Percentiles rank a stretch among this genome's conserved stretches.
phyloP scores from a whole-genome alignment of 2,797 vertebrate genomes.

The Platalea minor region DNA sequence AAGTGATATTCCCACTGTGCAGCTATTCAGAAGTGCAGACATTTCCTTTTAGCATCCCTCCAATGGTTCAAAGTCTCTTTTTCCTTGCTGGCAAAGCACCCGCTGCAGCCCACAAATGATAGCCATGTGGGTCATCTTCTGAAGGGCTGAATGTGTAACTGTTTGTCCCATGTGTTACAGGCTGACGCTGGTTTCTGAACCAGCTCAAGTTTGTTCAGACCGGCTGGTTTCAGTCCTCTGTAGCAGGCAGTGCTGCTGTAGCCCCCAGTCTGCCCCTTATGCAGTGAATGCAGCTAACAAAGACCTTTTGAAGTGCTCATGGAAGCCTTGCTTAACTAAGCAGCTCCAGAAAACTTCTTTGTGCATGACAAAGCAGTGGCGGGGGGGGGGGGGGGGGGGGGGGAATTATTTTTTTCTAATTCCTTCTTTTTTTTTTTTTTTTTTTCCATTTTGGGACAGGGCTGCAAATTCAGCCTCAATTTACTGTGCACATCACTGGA shows the following conservation, averaged over 20 bases:
- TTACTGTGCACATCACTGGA: background rate
- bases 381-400: no score
- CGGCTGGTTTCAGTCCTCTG: background rate
- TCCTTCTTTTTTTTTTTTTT: background rate
- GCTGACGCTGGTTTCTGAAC: background rate
- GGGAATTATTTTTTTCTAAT: background rate
- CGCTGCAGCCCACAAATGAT: background rate
- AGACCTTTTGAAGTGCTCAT: background rate
- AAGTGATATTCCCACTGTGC: background rate
- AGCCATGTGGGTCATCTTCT: background rate
- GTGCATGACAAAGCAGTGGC: background rate
- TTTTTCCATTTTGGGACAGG: background rate
- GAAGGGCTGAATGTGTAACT: background rate
- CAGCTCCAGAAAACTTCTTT: background rate
- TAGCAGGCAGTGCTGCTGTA: background rate
- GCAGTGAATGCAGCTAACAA: background rate
- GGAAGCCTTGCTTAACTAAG: background rate
- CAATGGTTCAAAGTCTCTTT: background rate
- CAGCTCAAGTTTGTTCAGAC: background rate
- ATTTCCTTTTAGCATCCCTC: slow-evolving; percentile 25
- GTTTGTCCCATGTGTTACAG: background rate
- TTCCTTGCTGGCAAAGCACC: background rate
- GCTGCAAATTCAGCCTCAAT: background rate
- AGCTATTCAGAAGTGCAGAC: background rate
- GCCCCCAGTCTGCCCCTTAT: background rate